phyloP scores from a whole-genome alignment of 1,140 invertebrate species.

The Drosophila nebulosa region DNA sequence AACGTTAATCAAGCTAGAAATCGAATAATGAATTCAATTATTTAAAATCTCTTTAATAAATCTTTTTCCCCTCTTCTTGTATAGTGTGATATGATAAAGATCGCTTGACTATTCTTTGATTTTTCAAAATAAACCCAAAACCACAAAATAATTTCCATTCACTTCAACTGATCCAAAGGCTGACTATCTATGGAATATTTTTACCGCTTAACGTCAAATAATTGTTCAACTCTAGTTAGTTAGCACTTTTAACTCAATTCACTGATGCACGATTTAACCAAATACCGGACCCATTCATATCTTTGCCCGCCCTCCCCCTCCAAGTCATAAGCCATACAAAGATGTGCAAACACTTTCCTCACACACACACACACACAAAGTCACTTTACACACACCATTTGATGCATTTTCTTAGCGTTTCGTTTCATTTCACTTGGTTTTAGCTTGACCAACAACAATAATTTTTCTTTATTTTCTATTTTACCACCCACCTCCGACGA shows the following conservation, averaged over 20 bases:
- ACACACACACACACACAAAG: slow-evolving; percentile 8
- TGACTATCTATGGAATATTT: not conserved
- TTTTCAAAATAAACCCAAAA: too few species aligned
- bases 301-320: not conserved
- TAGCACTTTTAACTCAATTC: slow-evolving; percentile 2
- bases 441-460: slow-evolving; percentile 42
- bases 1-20: too few species aligned
- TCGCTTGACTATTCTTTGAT: too few species aligned
- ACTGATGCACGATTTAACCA: not conserved
- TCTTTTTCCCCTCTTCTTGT: too few species aligned
- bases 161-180: not conserved
- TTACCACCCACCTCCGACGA: not conserved
- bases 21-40: too few species aligned
- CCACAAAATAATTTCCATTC: too few species aligned
- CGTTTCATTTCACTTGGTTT: slow-evolving; percentile 30
- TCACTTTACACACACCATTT: slow-evolving; percentile 37
- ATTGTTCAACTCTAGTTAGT: not conserved
- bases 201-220: not conserved
- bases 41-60: too few species aligned
- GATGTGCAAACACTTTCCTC: slow-evolving; percentile 23
- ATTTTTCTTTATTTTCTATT: not conserved
- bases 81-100: too few species aligned
- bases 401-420: slow-evolving; percentile 25
- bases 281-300: not conserved
- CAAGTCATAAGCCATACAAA: slow-evolving; percentile 4